Percentiles rank a stretch among this genome's conserved stretches.
Evolutionary conservation across 2,797 vertebrate genomes (phyloP).

Genomic region (Echiichthys vipera): DNA sequence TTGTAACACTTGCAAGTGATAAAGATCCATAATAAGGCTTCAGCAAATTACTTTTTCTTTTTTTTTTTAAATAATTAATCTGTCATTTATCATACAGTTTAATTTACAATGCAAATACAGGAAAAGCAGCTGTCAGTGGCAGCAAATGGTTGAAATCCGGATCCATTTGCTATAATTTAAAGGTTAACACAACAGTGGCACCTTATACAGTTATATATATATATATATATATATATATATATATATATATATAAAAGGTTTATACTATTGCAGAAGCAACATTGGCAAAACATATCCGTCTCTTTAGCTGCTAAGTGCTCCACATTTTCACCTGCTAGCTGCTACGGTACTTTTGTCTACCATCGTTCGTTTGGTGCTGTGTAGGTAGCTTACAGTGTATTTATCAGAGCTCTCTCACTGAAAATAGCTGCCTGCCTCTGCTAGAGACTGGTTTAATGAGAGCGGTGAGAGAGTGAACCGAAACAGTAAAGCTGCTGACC

Average conservation of each 20-base stretch:
- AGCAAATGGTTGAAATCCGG: no score
- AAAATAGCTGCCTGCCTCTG: conserved; percentile 1
- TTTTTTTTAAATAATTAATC: no score
- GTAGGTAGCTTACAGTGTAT: background rate
- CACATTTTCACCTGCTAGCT: background rate
- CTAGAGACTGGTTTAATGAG: conserved; percentile 1
- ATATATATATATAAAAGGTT: no score
- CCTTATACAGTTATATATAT: no score
- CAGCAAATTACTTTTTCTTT: background rate
- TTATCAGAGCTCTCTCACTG: background rate
- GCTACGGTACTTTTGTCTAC: background rate
- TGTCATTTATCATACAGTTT: background rate
- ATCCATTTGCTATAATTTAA: no score
- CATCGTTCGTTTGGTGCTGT: background rate
- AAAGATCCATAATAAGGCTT: background rate
- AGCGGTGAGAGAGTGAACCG: background rate
- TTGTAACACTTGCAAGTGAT: background rate
- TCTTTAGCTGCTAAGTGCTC: background rate
- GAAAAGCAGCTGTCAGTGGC: no score
- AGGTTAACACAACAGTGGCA: no score
- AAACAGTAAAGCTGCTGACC: background rate
- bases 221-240: no score
- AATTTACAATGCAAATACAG: background rate
- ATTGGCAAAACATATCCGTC: background rate
- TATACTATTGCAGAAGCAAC: no score